These are phyloP conservation scores for Acanthornis magna DNA, from an alignment of 2,797 vertebrate species.

Conservation along the genomic window DNA sequence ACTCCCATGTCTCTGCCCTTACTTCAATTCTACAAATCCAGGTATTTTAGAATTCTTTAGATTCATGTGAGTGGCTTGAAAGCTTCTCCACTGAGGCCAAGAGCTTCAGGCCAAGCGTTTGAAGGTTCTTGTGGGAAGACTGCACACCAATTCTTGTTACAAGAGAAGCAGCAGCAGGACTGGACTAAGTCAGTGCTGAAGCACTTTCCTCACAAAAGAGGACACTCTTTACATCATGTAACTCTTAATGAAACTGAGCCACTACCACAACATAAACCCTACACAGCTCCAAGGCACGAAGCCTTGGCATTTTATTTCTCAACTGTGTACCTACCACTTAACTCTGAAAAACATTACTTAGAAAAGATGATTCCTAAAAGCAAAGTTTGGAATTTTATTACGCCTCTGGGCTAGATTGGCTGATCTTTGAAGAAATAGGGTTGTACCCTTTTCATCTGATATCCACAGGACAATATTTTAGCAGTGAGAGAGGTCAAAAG, in stretches of 20 bases:
- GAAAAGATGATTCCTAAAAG: constrained; percentile 90
- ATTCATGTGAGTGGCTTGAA: accelerated
- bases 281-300: neutral
- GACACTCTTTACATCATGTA: neutral
- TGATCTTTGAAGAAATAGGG: constrained; percentile 94
- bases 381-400: constrained; percentile 94
- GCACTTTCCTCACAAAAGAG: neutral
- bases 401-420: constrained; percentile 87
- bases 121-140: neutral
- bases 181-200: neutral
- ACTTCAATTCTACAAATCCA: neutral
- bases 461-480: constrained; percentile 92
- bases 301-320: constrained; percentile 59
- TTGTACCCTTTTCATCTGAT: constrained; percentile 94
- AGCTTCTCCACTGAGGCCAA: neutral
- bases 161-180: neutral
- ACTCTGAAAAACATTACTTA: constrained; percentile 92
- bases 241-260: neutral
- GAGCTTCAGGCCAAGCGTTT: neutral
- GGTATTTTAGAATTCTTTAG: neutral
- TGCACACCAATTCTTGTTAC: neutral
- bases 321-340: constrained; percentile 82
- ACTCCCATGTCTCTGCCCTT: neutral
- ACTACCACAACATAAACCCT: neutral
- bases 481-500: constrained; percentile 79